Base-by-base conservation (phyloP, 1,140 invertebrate genomes). In the Cotesia vestalis region DNA sequence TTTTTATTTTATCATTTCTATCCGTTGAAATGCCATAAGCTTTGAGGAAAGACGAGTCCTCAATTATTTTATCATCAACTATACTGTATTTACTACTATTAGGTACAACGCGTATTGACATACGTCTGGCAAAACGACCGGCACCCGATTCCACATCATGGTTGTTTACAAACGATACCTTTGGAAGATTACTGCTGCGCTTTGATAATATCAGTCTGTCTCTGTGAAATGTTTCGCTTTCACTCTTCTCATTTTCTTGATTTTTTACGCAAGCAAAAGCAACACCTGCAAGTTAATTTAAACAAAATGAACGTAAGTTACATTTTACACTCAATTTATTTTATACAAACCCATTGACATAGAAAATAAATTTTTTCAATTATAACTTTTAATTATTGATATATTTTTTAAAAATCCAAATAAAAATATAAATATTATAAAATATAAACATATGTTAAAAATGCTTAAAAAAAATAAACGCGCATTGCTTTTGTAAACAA, bases 41-140 rank as follows among this genome's bases (percentile, higher is more conserved):
- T 71, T 83, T 75, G 17, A 82, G 76, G 69, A 84, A 84, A 60
- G 71, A 40, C 11, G 75, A 62, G 63, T 84, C 80, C 61, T 80
- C 60, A 3, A 79, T 35, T 17, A 40, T 27, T 40, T 64, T 71
- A 4, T 75, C n/a, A 6, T 75, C 69, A 6, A 75, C 17, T 38
- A 34, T 55, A 36, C 11, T 71, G 40, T 46, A 46, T 5, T 53
- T 77, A 69, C 77, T 78, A 62, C 51, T 62, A 63, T 81, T 77
- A 38, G 79, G 81, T 35, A 85, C 80, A 38, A 85, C 80, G 55
- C 80, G 79, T 12, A 82, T 76, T 2, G 83, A 83, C 64, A 81
- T 77, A 46, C 76, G 46, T 9, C 71, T 63, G n/a, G 75, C 52
- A 51, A 76, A 74, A 57, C 75, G 36, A 4, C 55, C 66, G 9